phyloP scores from a whole-genome alignment of 2,797 vertebrate genomes.

The Ciconia nigra region DNA sequence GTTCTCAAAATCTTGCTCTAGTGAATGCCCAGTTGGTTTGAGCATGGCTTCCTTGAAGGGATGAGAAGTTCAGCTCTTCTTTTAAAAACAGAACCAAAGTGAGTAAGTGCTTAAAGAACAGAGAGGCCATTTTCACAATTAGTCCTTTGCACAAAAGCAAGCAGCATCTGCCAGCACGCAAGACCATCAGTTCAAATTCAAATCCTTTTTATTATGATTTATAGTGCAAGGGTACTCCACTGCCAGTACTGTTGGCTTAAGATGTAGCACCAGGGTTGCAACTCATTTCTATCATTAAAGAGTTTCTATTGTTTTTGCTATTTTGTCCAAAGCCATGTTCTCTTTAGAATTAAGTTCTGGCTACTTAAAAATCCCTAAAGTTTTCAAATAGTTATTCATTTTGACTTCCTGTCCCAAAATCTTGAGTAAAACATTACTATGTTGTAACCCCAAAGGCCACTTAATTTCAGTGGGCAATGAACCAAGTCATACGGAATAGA shows the following conservation, averaged over 20 bases:
- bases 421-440: background rate
- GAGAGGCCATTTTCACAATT: background rate
- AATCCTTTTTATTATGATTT: background rate
- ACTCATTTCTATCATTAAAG: background rate
- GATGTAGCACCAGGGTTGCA: background rate
- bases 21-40: background rate
- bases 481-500: slow-evolving; percentile 19
- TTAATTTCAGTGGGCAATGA: slow-evolving; percentile 30
- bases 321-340: background rate
- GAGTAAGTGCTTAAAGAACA: background rate
- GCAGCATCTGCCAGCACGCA: background rate
- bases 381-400: slow-evolving; percentile 13
- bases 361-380: slow-evolving; percentile 29
- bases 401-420: slow-evolving; percentile 40
- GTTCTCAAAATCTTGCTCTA: background rate
- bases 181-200: background rate
- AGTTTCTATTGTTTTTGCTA: background rate
- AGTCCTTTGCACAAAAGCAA: background rate
- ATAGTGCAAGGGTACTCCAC: background rate
- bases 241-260: background rate
- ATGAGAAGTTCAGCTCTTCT: background rate
- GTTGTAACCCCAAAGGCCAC: slow-evolving; percentile 21
- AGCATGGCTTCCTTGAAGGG: background rate
- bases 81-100: background rate
- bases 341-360: background rate